Evolutionary conservation across 2,113 vertebrate genomes (phyloP).

Genomic region (Archocentrus centrarchus): DNA sequence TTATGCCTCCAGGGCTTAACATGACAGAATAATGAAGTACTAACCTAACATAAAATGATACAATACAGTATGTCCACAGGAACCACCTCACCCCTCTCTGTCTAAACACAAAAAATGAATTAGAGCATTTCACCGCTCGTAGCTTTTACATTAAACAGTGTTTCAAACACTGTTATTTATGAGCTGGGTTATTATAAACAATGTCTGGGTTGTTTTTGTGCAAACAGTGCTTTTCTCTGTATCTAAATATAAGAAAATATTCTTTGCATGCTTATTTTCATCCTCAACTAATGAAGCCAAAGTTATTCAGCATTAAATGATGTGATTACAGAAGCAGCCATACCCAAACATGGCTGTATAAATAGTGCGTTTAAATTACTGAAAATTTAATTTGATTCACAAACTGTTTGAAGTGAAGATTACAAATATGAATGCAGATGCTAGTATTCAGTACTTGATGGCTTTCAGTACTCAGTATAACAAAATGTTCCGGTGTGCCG

Average conservation of each 20-base stretch:
- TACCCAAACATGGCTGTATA: background rate
- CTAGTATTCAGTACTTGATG: no score
- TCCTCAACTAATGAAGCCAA: background rate
- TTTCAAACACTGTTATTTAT: background rate
- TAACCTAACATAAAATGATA: background rate
- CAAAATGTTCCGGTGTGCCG: background rate
- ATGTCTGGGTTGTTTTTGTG: background rate
- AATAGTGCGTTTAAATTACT: background rate
- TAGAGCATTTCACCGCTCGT: background rate
- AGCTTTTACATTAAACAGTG: background rate
- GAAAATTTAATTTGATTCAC: background rate
- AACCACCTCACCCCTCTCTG: background rate
- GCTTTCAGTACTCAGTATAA: background rate
- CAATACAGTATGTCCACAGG: conserved; percentile 10
- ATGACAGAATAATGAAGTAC: conserved; percentile 37
- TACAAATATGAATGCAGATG: no score
- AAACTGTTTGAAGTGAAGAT: background rate
- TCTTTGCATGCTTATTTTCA: background rate
- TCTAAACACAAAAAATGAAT: background rate
- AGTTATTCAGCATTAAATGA: background rate
- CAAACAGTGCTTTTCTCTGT: background rate
- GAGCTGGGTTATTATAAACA: background rate
- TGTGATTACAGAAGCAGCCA: conserved; percentile 5
- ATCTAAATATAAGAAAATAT: background rate
- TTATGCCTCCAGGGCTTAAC: conserved; percentile 16